Evolutionary conservation across 2,113 vertebrate species (phyloP).

Genomic region (Irena cyanogastra): DNA sequence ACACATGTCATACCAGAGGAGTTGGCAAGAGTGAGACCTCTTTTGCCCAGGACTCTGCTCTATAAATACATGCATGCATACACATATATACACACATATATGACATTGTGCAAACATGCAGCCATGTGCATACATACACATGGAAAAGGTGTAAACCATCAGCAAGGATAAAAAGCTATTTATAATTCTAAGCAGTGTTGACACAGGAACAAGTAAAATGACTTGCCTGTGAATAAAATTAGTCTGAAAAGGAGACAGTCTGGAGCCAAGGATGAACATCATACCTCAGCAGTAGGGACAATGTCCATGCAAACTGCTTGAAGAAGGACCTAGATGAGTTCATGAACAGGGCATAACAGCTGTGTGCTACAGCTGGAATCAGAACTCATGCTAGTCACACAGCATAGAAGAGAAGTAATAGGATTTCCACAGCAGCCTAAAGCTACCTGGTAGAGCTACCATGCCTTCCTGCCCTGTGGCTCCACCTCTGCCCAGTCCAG

Average conservation of each 20-base stretch:
- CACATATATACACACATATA: rapidly evolving
- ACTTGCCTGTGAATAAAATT: neutral
- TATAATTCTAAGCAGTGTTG: neutral
- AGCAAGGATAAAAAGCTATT: neutral
- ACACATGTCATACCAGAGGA: rapidly evolving
- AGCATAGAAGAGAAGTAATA: neutral
- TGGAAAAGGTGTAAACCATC: neutral
- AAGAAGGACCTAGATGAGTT: neutral
- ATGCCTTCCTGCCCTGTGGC: neutral
- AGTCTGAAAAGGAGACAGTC: neutral
- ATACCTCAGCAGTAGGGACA: neutral
- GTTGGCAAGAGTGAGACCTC: neutral
- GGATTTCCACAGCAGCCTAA: neutral
- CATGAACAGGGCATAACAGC: neutral
- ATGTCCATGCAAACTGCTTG: neutral
- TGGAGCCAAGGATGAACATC: neutral
- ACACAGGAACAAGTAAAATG: neutral
- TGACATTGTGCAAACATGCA: neutral
- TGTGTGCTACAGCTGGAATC: neutral
- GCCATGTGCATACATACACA: no score
- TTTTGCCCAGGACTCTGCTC: neutral
- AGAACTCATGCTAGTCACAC: neutral
- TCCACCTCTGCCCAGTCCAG: neutral
- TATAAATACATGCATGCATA: neutral
- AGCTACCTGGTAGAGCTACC: neutral